Conservation (phyloP, 2,797 vertebrate genomes). For the Sebastes hubbsi region DNA sequence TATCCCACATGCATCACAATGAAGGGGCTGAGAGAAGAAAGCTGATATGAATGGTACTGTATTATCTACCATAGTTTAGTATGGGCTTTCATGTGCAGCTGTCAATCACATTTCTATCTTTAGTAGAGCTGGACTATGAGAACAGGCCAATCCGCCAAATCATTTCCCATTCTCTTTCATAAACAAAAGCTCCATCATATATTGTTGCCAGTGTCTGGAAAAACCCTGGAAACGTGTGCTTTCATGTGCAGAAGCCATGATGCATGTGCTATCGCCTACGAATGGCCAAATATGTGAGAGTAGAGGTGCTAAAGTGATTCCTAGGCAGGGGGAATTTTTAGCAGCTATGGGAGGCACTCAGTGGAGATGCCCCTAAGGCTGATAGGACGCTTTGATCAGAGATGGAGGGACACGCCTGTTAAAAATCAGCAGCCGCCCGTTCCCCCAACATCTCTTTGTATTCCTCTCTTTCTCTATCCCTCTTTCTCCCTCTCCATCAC, state of each 20-base stretch:
- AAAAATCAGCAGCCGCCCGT: constrained; percentile 64
- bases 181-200: constrained; percentile 1
- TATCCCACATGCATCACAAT: neutral
- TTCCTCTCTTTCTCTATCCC: constrained; percentile 47
- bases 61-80: neutral
- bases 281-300: constrained; percentile 45
- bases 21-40: neutral
- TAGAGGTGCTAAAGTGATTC: constrained; percentile 62
- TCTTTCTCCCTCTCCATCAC: constrained; percentile 16
- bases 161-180: constrained; percentile 39
- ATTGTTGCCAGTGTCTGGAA: neutral
- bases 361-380: constrained; percentile 69
- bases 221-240: constrained; percentile 19
- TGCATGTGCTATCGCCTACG: constrained; percentile 27
- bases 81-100: constrained; percentile 20
- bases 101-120: constrained; percentile 30
- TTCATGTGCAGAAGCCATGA: constrained; percentile 47
- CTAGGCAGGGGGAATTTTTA: constrained; percentile 62
- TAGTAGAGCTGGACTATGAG: neutral
- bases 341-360: constrained; percentile 66
- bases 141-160: neutral
- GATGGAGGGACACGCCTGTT: constrained; percentile 76
- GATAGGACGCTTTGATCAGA: constrained; percentile 78
- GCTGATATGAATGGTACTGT: neutral
- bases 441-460: constrained; percentile 64